Conservation (phyloP, 2,113 vertebrate species). For the Dromaius novaehollandiae region DNA sequence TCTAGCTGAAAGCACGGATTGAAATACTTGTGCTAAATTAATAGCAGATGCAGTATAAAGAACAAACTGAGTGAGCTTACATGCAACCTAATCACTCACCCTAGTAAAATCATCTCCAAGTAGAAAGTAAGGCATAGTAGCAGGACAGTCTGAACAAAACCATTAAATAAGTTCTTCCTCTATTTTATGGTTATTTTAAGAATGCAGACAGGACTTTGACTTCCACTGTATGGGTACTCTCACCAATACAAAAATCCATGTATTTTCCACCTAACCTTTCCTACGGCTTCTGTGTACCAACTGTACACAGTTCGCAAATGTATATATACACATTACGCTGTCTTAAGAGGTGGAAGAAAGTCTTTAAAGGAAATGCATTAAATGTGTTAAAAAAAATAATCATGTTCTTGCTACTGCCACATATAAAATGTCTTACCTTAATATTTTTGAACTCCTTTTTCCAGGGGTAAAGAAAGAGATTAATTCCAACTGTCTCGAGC, state of each 20-base stretch:
- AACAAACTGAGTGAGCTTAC: not conserved
- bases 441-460: slow-evolving; percentile 98
- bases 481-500: slow-evolving; percentile 91
- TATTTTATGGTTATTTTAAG: not conserved
- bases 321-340: not conserved
- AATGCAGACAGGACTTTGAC: not conserved
- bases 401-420: not conserved
- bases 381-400: not conserved
- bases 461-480: slow-evolving; percentile 97
- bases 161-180: not conserved
- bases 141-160: not conserved
- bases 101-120: not conserved
- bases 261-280: not conserved
- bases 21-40: not conserved
- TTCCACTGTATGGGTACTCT: not conserved
- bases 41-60: not conserved
- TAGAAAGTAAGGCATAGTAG: not conserved
- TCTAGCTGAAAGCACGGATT: not conserved
- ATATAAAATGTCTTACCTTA: slow-evolving; percentile 81
- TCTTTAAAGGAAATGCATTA: not conserved
- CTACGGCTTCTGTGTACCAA: not conserved
- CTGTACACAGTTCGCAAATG: not conserved
- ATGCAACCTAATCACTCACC: not conserved
- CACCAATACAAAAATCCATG: not conserved
- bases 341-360: not conserved